Evolutionary conservation across 1,140 invertebrate species (phyloP).

Genomic region (Aphaenogaster rudis): DNA sequence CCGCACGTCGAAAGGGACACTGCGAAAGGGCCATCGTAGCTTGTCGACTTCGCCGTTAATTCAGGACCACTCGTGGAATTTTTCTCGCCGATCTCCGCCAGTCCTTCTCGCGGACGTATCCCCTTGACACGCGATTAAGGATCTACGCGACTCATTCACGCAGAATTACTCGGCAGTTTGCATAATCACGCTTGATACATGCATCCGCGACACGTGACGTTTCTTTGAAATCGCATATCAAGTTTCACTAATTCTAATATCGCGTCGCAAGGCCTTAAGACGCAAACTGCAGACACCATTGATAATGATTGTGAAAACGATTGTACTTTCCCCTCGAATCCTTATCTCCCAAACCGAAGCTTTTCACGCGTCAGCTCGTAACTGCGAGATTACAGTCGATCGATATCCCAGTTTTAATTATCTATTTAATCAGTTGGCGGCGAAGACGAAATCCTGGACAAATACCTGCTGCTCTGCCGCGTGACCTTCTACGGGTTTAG

Average conservation of each 20-base stretch:
- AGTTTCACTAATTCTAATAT: conserved; percentile 59
- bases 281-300: background rate
- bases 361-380: background rate
- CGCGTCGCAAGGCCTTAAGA: conserved; percentile 1
- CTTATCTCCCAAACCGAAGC: background rate
- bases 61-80: conserved; percentile 31
- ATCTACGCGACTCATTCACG: conserved; percentile 35
- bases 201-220: conserved; percentile 36
- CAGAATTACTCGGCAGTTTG: conserved; percentile 53
- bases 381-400: background rate
- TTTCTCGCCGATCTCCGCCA: conserved; percentile 24
- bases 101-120: conserved; percentile 28
- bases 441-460: conserved; percentile 33
- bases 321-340: conserved; percentile 18
- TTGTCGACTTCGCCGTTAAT: conserved; percentile 33
- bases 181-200: conserved; percentile 37
- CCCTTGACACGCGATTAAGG: conserved; percentile 53
- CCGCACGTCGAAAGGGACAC: conserved; percentile 24
- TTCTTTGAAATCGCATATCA: conserved; percentile 47
- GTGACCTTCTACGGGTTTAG: conserved; percentile 64
- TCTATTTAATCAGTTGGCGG: conserved; percentile 24
- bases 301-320: conserved; percentile 26
- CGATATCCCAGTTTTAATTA: background rate
- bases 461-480: conserved; percentile 60
- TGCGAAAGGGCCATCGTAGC: conserved; percentile 36